These are phyloP conservation scores for Tinamus guttatus DNA, from an alignment of 2,113 vertebrate species.

Conservation along the genomic window DNA sequence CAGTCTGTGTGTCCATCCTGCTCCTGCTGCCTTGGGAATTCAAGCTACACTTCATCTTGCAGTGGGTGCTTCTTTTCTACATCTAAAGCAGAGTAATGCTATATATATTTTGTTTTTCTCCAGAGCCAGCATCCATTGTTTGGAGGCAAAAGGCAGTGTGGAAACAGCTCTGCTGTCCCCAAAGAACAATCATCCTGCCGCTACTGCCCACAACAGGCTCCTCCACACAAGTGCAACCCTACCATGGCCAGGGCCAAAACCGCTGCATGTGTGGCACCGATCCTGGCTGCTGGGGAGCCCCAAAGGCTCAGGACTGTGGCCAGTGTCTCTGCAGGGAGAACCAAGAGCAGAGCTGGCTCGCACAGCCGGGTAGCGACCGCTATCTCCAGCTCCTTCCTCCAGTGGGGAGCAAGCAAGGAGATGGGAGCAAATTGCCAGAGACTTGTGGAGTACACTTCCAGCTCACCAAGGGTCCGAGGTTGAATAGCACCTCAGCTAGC, in stretches of 20 bases:
- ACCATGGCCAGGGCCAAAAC: no score
- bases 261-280: background rate
- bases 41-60: background rate
- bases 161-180: background rate
- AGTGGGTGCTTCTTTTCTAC: background rate
- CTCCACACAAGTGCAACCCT: background rate
- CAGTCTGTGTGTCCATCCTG: background rate
- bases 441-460: background rate
- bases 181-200: no score
- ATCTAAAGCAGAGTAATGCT: background rate
- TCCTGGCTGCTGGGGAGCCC: background rate
- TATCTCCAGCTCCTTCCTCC: background rate
- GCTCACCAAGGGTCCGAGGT: background rate
- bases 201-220: background rate
- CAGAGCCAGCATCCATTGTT: background rate
- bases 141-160: background rate
- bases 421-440: background rate
- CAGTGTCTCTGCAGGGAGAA: background rate
- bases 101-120: background rate
- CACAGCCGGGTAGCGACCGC: fast-evolving
- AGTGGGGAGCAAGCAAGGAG: background rate
- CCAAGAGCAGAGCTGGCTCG: background rate
- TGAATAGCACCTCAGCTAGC: background rate
- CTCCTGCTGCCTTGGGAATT: background rate
- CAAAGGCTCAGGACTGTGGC: background rate